A percentile compares a stretch with the other conserved stretches of the same genome.
These are phyloP conservation scores for Coreius guichenoti DNA, from an alignment of 2,797 vertebrate genomes.

Conservation along the genomic window DNA sequence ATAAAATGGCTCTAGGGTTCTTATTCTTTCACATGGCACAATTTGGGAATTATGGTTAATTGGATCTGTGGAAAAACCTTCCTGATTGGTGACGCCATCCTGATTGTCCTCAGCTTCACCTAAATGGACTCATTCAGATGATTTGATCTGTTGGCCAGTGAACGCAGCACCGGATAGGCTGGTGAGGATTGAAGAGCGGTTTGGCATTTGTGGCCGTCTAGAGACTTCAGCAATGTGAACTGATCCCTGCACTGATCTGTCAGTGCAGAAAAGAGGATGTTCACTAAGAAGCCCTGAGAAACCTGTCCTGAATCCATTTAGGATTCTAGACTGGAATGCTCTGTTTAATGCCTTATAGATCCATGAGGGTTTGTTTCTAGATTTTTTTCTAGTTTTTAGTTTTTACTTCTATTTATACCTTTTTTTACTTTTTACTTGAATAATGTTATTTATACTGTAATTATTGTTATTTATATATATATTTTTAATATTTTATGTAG, in stretches of 20 bases:
- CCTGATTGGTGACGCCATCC: constrained; percentile 6
- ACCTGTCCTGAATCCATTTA: neutral
- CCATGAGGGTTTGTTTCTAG: no score
- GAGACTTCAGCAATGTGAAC: constrained; percentile 13
- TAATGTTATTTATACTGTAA: neutral
- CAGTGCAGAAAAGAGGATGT: constrained; percentile 14
- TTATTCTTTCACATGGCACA: neutral
- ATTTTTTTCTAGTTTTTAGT: no score
- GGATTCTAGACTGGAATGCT: neutral
- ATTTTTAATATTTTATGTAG: no score
- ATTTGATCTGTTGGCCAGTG: constrained; percentile 30
- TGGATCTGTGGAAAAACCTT: neutral
- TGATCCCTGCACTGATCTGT: constrained; percentile 15
- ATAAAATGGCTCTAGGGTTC: neutral
- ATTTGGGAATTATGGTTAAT: constrained; percentile 14
- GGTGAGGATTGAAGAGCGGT: constrained; percentile 27
- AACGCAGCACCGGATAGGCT: neutral
- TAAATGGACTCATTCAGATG: constrained; percentile 13
- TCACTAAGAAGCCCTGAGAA: constrained; percentile 18
- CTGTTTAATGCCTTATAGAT: neutral
- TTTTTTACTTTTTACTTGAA: neutral
- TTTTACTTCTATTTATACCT: neutral
- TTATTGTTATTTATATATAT: neutral
- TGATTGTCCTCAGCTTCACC: neutral
- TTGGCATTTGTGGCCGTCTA: neutral